Percentiles rank a stretch among this genome's conserved stretches.
Conservation (phyloP, 2,797 vertebrate genomes). For the Characodon lateralis region DNA sequence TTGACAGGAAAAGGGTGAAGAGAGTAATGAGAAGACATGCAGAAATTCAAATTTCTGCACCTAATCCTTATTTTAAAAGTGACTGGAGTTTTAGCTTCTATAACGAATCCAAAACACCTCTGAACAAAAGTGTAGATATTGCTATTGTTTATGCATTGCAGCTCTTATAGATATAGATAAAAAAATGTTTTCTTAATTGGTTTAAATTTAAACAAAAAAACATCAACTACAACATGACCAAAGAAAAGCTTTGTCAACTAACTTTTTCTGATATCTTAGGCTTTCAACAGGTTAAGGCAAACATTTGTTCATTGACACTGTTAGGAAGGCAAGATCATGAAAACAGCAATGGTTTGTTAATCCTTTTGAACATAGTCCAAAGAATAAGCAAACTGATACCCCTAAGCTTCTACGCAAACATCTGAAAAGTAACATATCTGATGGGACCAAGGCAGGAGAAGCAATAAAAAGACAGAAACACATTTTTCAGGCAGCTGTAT, state of each 20-base stretch:
- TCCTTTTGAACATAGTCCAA: neutral
- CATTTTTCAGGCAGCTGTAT: slow-evolving; percentile 5
- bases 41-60: neutral
- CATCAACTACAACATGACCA: neutral
- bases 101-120: neutral
- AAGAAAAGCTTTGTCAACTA: neutral
- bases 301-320: neutral
- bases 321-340: neutral
- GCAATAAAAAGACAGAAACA: neutral
- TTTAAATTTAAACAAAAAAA: neutral
- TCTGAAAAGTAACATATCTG: neutral
- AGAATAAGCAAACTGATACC: neutral
- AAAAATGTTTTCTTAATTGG: neutral
- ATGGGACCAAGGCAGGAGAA: slow-evolving; percentile 2
- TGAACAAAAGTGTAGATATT: neutral
- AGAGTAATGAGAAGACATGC: neutral
- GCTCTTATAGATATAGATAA: neutral
- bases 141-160: no score
- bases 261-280: neutral
- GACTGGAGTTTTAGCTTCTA: neutral
- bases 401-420: neutral
- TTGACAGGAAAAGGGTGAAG: neutral
- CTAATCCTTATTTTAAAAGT: neutral
- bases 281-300: neutral
- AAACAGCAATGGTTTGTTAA: neutral